These are phyloP conservation scores for Fulmarus glacialis DNA, from an alignment of 2,113 vertebrate genomes.

Conservation along the genomic window DNA sequence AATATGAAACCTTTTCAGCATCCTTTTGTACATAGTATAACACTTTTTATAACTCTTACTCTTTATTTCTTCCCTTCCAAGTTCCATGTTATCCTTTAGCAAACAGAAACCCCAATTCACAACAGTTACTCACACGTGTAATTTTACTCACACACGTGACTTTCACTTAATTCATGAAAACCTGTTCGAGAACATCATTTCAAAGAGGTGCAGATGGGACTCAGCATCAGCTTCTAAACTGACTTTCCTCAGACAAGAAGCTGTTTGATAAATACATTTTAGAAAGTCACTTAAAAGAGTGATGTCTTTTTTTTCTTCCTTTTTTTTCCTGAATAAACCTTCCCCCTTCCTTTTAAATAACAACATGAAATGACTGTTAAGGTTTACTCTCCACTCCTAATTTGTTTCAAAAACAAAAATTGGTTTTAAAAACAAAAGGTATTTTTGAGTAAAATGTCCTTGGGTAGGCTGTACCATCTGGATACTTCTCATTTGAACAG, in stretches of 20 bases:
- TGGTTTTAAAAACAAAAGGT: background rate
- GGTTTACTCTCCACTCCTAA: background rate
- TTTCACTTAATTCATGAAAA: background rate
- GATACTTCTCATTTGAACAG: background rate
- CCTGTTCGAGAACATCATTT: background rate
- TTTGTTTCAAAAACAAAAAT: background rate
- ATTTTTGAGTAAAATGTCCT: background rate
- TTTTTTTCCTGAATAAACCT: background rate
- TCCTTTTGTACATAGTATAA: background rate
- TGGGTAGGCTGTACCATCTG: background rate
- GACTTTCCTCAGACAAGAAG: background rate
- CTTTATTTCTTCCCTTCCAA: background rate
- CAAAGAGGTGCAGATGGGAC: background rate
- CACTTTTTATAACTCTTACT: background rate
- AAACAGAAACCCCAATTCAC: background rate
- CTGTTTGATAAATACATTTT: background rate
- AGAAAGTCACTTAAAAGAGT: rapidly evolving
- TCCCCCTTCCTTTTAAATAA: background rate
- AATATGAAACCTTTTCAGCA: background rate
- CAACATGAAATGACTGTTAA: background rate
- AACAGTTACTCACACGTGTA: background rate
- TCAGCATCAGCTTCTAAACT: background rate
- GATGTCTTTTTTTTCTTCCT: background rate
- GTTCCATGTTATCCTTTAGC: background rate
- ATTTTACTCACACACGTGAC: background rate